Conservation (phyloP, 2,113 vertebrate genomes). For the Paramisgurnus dabryanus region DNA sequence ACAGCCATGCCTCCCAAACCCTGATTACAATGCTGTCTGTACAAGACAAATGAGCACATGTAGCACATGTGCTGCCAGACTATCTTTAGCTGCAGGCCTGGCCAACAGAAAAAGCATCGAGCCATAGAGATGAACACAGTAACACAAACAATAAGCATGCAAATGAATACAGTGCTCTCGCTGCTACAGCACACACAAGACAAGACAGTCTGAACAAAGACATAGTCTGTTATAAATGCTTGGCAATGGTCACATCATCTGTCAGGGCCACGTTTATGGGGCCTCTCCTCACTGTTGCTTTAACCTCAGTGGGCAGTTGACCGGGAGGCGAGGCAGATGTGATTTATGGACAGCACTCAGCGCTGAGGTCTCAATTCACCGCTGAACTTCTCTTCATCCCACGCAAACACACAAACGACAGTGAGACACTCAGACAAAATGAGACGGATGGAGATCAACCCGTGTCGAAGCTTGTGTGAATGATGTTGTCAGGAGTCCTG, state of each 20-base stretch:
- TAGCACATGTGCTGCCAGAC: conserved; percentile 54
- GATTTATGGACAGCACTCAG: conserved; percentile 65
- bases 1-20: conserved; percentile 63
- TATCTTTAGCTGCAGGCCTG: conserved; percentile 68
- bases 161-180: background rate
- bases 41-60: conserved; percentile 69
- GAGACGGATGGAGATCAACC: too few relatives aligned
- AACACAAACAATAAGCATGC: conserved; percentile 38
- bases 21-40: conserved; percentile 72
- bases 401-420: conserved; percentile 49
- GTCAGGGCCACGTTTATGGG: conserved; percentile 64
- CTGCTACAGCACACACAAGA: conserved; percentile 3
- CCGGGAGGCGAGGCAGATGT: conserved; percentile 67
- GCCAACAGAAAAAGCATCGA: conserved; percentile 53
- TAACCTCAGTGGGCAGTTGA: conserved; percentile 75
- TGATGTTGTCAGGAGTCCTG: too few relatives aligned
- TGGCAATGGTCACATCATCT: conserved; percentile 55
- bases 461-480: too few relatives aligned
- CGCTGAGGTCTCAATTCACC: conserved; percentile 13
- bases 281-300: conserved; percentile 74
- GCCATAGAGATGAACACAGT: conserved; percentile 46
- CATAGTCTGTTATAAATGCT: conserved; percentile 11
- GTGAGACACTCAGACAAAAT: background rate
- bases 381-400: conserved; percentile 4
- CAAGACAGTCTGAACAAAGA: conserved; percentile 37